Percentiles rank a stretch among this genome's conserved stretches.
These are phyloP conservation scores for Scaptomyza hsui DNA, from an alignment of 1,140 invertebrate genomes.

Conservation along the genomic window DNA sequence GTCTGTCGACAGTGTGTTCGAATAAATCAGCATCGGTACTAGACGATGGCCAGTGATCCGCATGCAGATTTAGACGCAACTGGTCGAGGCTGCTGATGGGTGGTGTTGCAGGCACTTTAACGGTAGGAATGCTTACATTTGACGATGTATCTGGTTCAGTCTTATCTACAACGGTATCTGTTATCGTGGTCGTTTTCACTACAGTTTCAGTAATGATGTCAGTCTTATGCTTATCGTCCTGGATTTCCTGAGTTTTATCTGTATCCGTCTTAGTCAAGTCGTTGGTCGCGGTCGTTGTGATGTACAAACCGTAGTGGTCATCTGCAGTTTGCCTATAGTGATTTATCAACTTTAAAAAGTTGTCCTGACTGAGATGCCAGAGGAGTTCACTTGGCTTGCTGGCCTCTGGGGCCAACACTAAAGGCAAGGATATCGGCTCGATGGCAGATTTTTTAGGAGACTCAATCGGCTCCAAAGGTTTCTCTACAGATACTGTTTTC, in stretches of 20 bases:
- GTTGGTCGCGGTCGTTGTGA: conserved; percentile 20
- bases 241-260: conserved; percentile 68
- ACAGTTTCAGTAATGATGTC: conserved; percentile 79
- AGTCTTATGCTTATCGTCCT: conserved; percentile 79
- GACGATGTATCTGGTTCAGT: conserved; percentile 75
- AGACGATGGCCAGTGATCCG: conserved; percentile 65
- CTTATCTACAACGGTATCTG: conserved; percentile 73
- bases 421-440: conserved; percentile 4
- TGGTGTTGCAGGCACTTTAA: conserved; percentile 37
- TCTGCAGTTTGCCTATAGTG: conserved; percentile 47
- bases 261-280: conserved; percentile 42
- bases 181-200: conserved; percentile 71
- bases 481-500: conserved; percentile 14
- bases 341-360: conserved; percentile 54
- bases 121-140: conserved; percentile 75
- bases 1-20: conserved; percentile 42
- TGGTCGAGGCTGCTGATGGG: conserved; percentile 50
- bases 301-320: conserved; percentile 43
- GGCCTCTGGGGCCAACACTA: conserved; percentile 6
- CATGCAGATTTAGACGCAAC: conserved; percentile 64
- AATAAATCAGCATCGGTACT: conserved; percentile 46
- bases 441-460: background rate
- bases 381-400: conserved; percentile 37
- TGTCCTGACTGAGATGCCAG: conserved; percentile 69
- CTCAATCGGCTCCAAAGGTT: conserved; percentile 4